Base-by-base conservation (phyloP, 2,888 invertebrate species). In the Platynereis dumerilii region DNA sequence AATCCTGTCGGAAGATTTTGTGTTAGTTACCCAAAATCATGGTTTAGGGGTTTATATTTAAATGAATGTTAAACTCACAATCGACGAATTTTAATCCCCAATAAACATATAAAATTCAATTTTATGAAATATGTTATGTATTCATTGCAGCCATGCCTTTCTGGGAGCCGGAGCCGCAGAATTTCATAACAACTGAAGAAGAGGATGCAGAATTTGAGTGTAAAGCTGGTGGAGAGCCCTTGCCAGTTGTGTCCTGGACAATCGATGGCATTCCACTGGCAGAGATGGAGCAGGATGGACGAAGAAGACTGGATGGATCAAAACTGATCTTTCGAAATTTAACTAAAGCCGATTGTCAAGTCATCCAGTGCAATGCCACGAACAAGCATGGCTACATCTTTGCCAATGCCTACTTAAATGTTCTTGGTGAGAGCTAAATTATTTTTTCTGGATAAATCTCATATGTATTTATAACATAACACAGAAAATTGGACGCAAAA, bases 351-450 rank as follows among this genome's bases (percentile, higher is more conserved):
- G 77, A 81, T 57, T 70, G 76, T 39, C 75, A 77, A 72, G 97
- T 97, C 85, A 96, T 96, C 83, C 98, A 98, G 66, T 99, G 99
- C 85, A 99, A 99, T 87, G 98, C 97, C 10, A 95, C 96, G 78
- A 98, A 98, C 84, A 92, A 92, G 20, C 89, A 94, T 74, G 98
- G 97, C 39, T 98, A 96, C 85, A 94, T 96, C 29, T 99, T 96
- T 86, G 94, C 94, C 83, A 97, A 99, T 86, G 94, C 96, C 66
- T 98, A 92, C 84, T 90, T 99, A 48, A 97, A 98, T 85, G 97
- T 99, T 12, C 87, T 94, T 77, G 90, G 91, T 91, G 82, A 86
- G 88, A 12, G 34, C 34, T 34, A 7, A 34, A 12, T 34, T 34
- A 34, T 34, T 34, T n/a, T n/a, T n/a, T n/a, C n/a, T n/a, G n/a